Evolutionary conservation across 2,113 vertebrate genomes (phyloP).

Genomic region (Lasiurus cinereus): DNA sequence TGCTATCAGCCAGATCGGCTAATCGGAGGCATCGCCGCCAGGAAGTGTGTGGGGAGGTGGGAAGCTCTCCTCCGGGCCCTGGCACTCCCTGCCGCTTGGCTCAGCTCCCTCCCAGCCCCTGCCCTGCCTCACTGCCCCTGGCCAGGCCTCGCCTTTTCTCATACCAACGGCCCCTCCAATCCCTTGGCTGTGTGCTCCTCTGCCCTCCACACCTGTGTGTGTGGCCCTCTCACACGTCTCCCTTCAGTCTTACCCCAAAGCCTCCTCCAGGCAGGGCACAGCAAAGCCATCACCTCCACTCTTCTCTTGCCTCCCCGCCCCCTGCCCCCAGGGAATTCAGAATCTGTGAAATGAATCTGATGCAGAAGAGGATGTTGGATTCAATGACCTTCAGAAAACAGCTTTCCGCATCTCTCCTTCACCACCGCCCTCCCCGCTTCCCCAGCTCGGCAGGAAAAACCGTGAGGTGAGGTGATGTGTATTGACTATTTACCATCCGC

Average conservation of each 20-base stretch:
- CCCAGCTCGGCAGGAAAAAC: conserved; percentile 20
- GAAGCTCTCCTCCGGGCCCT: background rate
- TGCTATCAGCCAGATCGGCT: background rate
- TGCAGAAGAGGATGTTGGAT: conserved; percentile 36
- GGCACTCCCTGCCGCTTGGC: background rate
- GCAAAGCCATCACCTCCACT: background rate
- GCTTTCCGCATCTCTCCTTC: background rate
- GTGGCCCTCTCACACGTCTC: background rate
- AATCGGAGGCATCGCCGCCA: background rate
- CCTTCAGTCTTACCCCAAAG: background rate
- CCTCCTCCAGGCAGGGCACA: background rate
- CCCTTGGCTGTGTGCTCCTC: background rate
- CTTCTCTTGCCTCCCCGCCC: background rate
- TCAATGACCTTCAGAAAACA: conserved; percentile 55
- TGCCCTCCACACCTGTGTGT: background rate
- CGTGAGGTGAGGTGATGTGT: background rate
- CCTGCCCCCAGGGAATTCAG: background rate
- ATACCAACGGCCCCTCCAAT: fast-evolving
- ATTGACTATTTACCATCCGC: background rate
- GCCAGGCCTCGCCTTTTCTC: background rate
- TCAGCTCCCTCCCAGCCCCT: background rate
- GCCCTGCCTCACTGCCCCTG: background rate
- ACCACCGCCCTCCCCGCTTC: too few relatives aligned
- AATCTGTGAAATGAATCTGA: conserved; percentile 38
- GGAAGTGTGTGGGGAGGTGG: too few relatives aligned